Evolutionary conservation across 2,888 invertebrate species (phyloP).

Genomic region (Horisme vitalbata): DNA sequence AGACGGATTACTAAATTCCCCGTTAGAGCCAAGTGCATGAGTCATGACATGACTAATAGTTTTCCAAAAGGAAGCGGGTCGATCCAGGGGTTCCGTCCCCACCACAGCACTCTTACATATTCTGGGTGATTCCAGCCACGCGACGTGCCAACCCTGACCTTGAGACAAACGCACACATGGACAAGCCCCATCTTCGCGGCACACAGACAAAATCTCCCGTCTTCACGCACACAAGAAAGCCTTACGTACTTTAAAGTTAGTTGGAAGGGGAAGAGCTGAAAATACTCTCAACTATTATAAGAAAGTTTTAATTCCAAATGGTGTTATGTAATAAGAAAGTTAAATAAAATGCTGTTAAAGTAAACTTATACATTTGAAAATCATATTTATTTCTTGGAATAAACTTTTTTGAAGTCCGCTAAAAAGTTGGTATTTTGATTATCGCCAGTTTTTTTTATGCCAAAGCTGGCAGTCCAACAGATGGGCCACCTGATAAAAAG

Average conservation of each 20-base stretch:
- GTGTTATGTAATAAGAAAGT: no score
- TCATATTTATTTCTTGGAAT: no score
- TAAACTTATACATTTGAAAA: no score
- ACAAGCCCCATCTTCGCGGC: conserved; percentile 33
- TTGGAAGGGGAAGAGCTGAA: neutral
- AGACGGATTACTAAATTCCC: neutral
- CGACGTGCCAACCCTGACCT: conserved; percentile 66
- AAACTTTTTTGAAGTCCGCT: no score
- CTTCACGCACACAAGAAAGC: conserved; percentile 26
- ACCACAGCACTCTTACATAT: conserved; percentile 10
- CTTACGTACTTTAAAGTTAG: conserved; percentile 8
- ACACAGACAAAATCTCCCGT: conserved; percentile 22
- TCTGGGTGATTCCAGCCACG: conserved; percentile 30
- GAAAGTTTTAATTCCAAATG: no score
- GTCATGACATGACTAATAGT: conserved; percentile 26
- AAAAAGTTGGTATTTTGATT: no score
- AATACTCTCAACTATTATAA: no score
- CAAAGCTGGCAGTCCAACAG: no score
- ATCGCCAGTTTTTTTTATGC: no score
- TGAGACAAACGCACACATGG: conserved; percentile 50
- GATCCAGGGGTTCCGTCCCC: conserved; percentile 23
- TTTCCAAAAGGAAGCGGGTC: conserved; percentile 27
- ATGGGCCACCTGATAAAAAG: no score
- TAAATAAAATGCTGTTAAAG: no score
- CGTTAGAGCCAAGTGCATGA: conserved; percentile 23